Evolutionary conservation across 37 sponge, comb jelly and placozoan species (phyloP), one percentile per base, ranked within the genome.

Genomic region (Diacarnus erythraeanus): DNA sequence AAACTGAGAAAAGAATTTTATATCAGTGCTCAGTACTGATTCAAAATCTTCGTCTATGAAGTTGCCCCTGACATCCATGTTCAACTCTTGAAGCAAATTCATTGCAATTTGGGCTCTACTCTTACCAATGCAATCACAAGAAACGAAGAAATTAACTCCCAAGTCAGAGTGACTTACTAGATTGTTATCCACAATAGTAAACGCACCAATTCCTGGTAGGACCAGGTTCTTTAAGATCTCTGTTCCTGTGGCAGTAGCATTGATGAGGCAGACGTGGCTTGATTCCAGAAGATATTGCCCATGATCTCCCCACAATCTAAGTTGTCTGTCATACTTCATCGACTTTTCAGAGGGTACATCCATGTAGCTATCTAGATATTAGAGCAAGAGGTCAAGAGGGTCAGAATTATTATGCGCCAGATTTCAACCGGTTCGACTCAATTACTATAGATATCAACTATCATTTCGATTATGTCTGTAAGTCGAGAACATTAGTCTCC

Each of bases 241-340:
- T 21, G 97, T 86, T 22, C 99, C 99, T 0, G 85, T 79, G 0
- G 95, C 87, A 30, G 99, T 81, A 2, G 97, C 99, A 38, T 96
- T 98, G 31, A 98, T 80, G 33, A 98, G 82, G 56, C 99, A 98
- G 1, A 98, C 80, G 71, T 87, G 93, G 59, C 96, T 88, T 21
- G 74, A 39, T 59, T 98, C 97, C 27, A 98, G 79, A 2, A 81
- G 65, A 6, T 44, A 37, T 51, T 98, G 99, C 20, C 99, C 99
- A 39, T 96, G 86, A 36, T 98, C 97, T 47, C 99, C 99, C 99
- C 99, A 98, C 77, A 98, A 88, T 12, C 98, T 68, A 38, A 97
- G 82, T 75, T 97, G 98, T 4, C 98, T 82, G 73, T 97, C 98
- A 66, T 97, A 97, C 26, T 90, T 83, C 59, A 69, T 90, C 3